Evolutionary conservation across 2,113 vertebrate genomes (phyloP).

Genomic region (Azemiops feae): DNA sequence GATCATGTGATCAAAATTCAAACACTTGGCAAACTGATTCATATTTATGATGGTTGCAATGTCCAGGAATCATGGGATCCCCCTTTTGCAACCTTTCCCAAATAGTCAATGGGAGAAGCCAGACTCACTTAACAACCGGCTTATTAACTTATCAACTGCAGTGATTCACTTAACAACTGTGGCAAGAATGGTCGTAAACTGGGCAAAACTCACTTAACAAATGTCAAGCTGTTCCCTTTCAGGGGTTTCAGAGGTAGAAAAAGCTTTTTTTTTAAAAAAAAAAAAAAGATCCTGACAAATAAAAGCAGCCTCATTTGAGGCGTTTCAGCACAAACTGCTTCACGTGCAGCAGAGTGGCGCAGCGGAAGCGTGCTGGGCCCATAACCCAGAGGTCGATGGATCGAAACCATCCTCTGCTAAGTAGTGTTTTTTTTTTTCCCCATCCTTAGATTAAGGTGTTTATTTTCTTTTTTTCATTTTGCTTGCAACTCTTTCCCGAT

Average conservation of each 20-base stretch:
- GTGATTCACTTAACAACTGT: too few relatives aligned
- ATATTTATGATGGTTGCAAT: too few relatives aligned
- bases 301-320: background rate
- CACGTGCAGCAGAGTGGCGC: background rate
- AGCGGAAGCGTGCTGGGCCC: conserved; percentile 11
- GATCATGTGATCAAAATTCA: too few relatives aligned
- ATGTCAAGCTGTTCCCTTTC: background rate
- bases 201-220: too few relatives aligned
- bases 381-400: conserved; percentile 13
- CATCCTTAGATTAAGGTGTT: background rate
- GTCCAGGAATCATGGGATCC: too few relatives aligned
- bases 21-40: too few relatives aligned
- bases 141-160: too few relatives aligned
- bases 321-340: fast-evolving
- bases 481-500: background rate
- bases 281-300: background rate
- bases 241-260: background rate
- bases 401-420: conserved; percentile 24
- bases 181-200: too few relatives aligned
- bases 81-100: too few relatives aligned
- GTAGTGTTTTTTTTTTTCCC: background rate
- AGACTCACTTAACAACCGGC: too few relatives aligned
- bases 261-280: too few relatives aligned
- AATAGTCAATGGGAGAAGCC: too few relatives aligned
- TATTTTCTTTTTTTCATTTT: background rate